Percentiles rank a stretch among this genome's conserved stretches.
These are phyloP conservation scores for Dermochelys coriacea DNA, from an alignment of 2,797 vertebrate species.

Conservation along the genomic window DNA sequence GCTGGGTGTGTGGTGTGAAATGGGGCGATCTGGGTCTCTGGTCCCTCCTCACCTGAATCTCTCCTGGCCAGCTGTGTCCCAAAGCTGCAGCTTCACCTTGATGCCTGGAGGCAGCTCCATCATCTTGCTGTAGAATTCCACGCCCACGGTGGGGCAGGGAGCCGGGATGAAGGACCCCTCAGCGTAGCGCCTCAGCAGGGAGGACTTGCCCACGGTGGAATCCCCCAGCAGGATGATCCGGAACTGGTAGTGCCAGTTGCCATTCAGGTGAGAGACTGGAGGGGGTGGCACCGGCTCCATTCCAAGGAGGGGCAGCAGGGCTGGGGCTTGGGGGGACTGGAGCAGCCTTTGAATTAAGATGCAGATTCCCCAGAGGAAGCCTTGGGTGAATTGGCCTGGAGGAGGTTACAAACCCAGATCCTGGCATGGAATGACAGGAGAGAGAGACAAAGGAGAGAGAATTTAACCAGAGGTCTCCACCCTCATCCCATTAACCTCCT, in stretches of 20 bases:
- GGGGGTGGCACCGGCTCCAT: fast-evolving
- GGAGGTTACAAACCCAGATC: fast-evolving
- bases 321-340: not conserved
- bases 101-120: conserved; percentile 83
- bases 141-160: conserved; percentile 86
- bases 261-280: conserved; percentile 19
- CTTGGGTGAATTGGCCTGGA: not conserved
- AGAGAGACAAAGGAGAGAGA: not conserved
- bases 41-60: conserved; percentile 85
- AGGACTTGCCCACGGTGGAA: conserved; percentile 90
- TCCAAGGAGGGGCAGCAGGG: not conserved
- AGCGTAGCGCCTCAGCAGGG: conserved; percentile 88
- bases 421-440: fast-evolving
- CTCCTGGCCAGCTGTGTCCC: conserved; percentile 93
- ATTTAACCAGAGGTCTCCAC: not conserved
- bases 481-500: not conserved
- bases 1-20: fast-evolving
- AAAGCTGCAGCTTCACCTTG: conserved; percentile 90
- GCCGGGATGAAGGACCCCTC: conserved; percentile 80
- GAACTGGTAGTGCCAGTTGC: conserved; percentile 89
- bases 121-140: conserved; percentile 89
- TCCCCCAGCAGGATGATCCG: conserved; percentile 89
- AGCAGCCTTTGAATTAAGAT: not conserved
- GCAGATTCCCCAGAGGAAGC: not conserved
- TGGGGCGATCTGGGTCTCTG: fast-evolving